A percentile compares a stretch with the other conserved stretches of the same genome.
phyloP scores from a whole-genome alignment of 1,140 invertebrate genomes.

The Hestina assimilis region DNA sequence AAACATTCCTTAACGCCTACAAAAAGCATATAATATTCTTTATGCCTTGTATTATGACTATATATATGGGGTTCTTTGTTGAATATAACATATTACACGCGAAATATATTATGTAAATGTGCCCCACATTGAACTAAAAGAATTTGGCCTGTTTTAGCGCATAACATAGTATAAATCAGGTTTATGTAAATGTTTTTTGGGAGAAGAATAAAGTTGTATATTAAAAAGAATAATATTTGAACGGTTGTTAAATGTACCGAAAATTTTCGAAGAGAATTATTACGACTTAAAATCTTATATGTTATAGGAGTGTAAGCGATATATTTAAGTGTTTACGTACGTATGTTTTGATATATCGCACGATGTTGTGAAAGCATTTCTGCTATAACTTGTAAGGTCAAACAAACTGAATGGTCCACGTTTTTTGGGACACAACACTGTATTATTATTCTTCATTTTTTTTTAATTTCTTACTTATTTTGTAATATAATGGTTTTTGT shows the following conservation, averaged over 20 bases:
- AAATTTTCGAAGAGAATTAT: slow-evolving; percentile 1
- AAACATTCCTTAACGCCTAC: slow-evolving; percentile 14
- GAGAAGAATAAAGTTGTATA: slow-evolving; percentile 16
- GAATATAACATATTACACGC: slow-evolving; percentile 38
- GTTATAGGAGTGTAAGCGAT: no score
- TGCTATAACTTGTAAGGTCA: no score
- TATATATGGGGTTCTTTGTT: slow-evolving; percentile 19
- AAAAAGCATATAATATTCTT: slow-evolving; percentile 10
- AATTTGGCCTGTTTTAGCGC: slow-evolving; percentile 29
- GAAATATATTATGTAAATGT: slow-evolving; percentile 45
- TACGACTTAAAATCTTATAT: no score
- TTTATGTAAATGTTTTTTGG: slow-evolving; percentile 29
- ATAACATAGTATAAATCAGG: slow-evolving; percentile 28
- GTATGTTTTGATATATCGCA: no score
- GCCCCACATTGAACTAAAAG: slow-evolving; percentile 31
- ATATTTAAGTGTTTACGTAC: no score
- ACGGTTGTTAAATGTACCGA: slow-evolving; percentile 17
- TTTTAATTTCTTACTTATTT: no score
- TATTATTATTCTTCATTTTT: no score
- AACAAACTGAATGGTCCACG: no score
- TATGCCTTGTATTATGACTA: slow-evolving; percentile 17
- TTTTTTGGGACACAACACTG: no score
- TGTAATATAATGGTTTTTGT: no score
- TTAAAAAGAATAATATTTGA: slow-evolving; percentile 16
- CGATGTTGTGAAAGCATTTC: no score